These are phyloP conservation scores for Phaetusa simplex DNA, from an alignment of 2,113 vertebrate genomes.

Conservation along the genomic window DNA sequence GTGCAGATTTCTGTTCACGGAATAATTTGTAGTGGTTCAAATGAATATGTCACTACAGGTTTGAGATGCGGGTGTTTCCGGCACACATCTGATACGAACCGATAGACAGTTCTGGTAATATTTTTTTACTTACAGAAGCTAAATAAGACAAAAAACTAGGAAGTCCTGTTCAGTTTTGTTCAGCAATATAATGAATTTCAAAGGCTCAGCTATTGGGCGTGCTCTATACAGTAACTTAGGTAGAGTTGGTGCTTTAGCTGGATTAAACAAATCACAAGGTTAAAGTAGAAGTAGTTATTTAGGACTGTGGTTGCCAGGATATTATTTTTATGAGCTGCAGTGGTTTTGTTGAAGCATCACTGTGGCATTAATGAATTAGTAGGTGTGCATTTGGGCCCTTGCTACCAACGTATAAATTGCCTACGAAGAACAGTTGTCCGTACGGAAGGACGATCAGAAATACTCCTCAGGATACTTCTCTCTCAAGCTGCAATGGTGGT, in stretches of 20 bases:
- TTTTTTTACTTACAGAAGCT: neutral
- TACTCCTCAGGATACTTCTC: neutral
- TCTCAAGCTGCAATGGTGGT: neutral
- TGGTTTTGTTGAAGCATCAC: slow-evolving; percentile 11
- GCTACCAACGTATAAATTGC: neutral
- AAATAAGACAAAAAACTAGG: neutral
- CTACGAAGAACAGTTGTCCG: neutral
- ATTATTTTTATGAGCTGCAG: slow-evolving; percentile 9
- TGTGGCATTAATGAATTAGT: neutral
- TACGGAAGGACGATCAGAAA: neutral
- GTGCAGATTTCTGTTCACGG: neutral
- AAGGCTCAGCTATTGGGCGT: neutral
- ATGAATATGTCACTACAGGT: neutral
- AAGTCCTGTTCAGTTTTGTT: neutral
- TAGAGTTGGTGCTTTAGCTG: neutral
- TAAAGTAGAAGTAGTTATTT: neutral
- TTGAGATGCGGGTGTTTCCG: neutral
- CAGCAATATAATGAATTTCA: rapidly evolving
- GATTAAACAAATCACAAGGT: neutral
- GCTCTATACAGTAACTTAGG: neutral
- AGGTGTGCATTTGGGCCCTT: neutral
- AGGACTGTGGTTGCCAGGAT: neutral
- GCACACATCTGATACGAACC: neutral
- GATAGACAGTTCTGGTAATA: neutral
- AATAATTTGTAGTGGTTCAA: neutral